Base-by-base conservation (phyloP, 1,140 invertebrate genomes). In the Vollenhovia emeryi region DNA sequence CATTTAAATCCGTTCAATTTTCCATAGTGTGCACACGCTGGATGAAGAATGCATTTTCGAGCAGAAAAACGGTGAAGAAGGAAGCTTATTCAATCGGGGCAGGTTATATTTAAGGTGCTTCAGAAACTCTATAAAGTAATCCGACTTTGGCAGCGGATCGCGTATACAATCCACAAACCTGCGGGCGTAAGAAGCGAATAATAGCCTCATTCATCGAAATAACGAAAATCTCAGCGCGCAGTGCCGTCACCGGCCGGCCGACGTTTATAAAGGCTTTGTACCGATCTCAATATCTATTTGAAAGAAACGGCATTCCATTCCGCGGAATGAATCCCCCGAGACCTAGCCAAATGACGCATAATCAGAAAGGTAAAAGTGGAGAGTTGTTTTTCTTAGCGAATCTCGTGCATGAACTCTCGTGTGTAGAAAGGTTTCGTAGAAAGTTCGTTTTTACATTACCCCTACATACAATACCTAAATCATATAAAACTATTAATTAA, bases 101-200 rank as follows among this genome's bases (percentile, higher is more conserved):
- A 79, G 83, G 82, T 89, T 89, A 87, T 57, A 84, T 84, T 87
- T 50, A 45, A 90, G 86, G 55, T 84, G 87, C 83, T 87, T 68
- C 57, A 86, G 55, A 85, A 87, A 91, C 84, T 91, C 84, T 74
- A 91, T 86, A 88, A 91, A 82, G 83, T 91, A 92, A 92, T 92
- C 90, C 89, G 89, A 88, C 90, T 91, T 91, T 69, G 85, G 66
- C 74, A 82, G 50, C 71, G 88, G 73, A 66, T 84, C 90, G 82
- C 73, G 40, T 57, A 86, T 83, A 80, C 64, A 18, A 68, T 88
- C 48, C 85, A 64, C 66, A 57, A 85, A 75, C 33, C 85, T 87
- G 86, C 80, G 43, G 74, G 86, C 87, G 83, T 87, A 91, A 85
- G 76, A 91, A 86, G 87, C 92, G 90, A 92, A 93, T 92, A 92